Evolutionary conservation across 2,797 vertebrate species (phyloP), one percentile per base, ranked within the genome.

Genomic region (Megalops cyprinoides): DNA sequence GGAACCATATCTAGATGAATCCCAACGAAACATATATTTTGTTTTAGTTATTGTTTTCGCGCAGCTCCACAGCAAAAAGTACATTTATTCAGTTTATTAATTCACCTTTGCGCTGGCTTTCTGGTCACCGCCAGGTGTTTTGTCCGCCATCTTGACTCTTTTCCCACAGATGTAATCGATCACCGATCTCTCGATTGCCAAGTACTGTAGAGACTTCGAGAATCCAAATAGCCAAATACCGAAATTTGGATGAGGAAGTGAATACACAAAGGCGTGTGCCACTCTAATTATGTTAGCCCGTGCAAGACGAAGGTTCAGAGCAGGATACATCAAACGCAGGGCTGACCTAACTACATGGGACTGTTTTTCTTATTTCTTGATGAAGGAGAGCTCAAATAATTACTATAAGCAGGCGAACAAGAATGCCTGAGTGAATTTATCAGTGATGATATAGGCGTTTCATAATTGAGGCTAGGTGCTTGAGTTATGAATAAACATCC

Each of bases 141-240:
- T 96, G 78, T 99, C 97, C 96, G 97, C 97, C 98, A 99, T 99
- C 95, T 98, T 97, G 96, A 88, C 87, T 91, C 87, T 71, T 84
- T 89, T 91, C 90, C 85, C 88, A 87, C 89, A 87, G 67, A 44
- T 71, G 39, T 79, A 95, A 90, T 93, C 91, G 94, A 97, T 82
- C 89, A 1, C 90, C 92, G 94, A 96, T 12, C 58, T 37, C 18
- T 69, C 18, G 90, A 93, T 92, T 12, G 39, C 62, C 58, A 37
- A 6, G 7, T 25, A 34, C 3, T n/a, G 58, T 31, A 28, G 25
- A 62, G 25, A 62, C 56, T 60, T 60, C 31, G 65, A 69, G 14
- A 65, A 65, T 69, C 31, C 69, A 42, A 60, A 48, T 46, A 60
- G 42, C 56, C 79, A 56, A 80, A 48, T 48, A n/a, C 51, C 71